Evolutionary conservation across 2,888 invertebrate species (phyloP), one percentile per base, ranked within the genome.

Genomic region (Amphipyra berbera): DNA sequence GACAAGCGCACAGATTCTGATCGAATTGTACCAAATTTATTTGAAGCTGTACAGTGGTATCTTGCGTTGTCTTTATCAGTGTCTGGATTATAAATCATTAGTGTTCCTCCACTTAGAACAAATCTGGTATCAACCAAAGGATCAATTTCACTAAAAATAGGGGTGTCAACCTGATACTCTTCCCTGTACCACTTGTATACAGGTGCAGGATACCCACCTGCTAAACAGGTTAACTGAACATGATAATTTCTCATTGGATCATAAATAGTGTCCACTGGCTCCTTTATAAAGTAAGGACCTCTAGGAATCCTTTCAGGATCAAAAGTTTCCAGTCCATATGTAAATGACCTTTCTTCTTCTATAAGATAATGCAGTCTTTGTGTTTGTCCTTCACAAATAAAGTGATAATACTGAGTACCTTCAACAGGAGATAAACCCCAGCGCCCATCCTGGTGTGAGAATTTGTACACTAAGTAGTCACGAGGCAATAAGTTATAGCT

Each of bases 31-130:
- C 99, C 99, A 94, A 96, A 98, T 84, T 96, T 96, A 90, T 99
- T 99, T n/a, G 96, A 95, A 2, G 99, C 99, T 79, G 97, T 97
- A 85, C 99, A 99, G 84, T 99, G 98, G 90, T 99, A 99, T 13
- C 97, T 96, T 0, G 98, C 98, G 85, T 98, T 96, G 86, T 99
- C 98, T 59, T 95, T 94, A 70, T 96, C 96, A 88, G 97, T 97
- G 81, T 97, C 96, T 0, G 99, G 99, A 81, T 97, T 96, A 78
- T 97, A 96, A 62, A 99, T 98, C 79, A 98, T 98, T 8, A 99
- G 94, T 68, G 97, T 97, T 30, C 99, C 99, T 64, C 99, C 99
- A 82, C 98, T 98, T 7, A 99, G 90, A 1, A 99, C 98, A 83
- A 97, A 98, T 61, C 98, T 96, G 21, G 93, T 85, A 83, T 98